Base-by-base conservation (phyloP, 37 sponge, comb jelly and placozoan genomes). In the Cladorhizidae sp. region DNA sequence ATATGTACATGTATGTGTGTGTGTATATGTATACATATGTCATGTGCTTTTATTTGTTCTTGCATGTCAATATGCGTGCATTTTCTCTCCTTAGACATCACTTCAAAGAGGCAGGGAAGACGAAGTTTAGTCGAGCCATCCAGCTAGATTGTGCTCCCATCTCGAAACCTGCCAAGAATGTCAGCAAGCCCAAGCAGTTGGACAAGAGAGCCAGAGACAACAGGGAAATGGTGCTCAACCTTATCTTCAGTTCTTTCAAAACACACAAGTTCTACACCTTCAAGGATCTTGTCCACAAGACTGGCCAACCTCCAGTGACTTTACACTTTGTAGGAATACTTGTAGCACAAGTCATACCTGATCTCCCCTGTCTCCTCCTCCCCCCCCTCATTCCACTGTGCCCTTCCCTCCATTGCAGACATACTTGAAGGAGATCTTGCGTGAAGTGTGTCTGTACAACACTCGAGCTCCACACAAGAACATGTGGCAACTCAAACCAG, bases 401-500 rank as follows among this genome's bases (percentile, higher is more conserved):
- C 9, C 49, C 5, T 45, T 5, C 8, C 9, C 49, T 12, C 9
- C 8, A 12, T 22, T 67, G 14, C 73, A 97, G 98, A 54, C 72
- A 2, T 94, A 95, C 78, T 73, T 98, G 74, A 96, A 92, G 74
- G 97, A 94, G 70, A 88, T 98, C 14, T 75, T 98, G 56, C 80
- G 72, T 42, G 96, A 92, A 40, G 93, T 98, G 56, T 89, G 91
- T 71, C 38, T 64, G 0, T 96, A 96, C 91, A 94, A 92, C 73
- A 93, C 93, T 3, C 94, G 91, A 68, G 78, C 78, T 54, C 99
- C 97, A 22, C 93, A 96, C 76, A 96, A 94, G 82, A 92, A 98
- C 93, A 96, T 87, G 87, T 98, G 97, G 95, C 93, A 98, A 32
- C 82, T 98, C 12, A 98, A 98, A 42, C 89, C 91, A 54, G 95